phyloP scores from a whole-genome alignment of 2,113 vertebrate genomes.

The Anguilla japonica region DNA sequence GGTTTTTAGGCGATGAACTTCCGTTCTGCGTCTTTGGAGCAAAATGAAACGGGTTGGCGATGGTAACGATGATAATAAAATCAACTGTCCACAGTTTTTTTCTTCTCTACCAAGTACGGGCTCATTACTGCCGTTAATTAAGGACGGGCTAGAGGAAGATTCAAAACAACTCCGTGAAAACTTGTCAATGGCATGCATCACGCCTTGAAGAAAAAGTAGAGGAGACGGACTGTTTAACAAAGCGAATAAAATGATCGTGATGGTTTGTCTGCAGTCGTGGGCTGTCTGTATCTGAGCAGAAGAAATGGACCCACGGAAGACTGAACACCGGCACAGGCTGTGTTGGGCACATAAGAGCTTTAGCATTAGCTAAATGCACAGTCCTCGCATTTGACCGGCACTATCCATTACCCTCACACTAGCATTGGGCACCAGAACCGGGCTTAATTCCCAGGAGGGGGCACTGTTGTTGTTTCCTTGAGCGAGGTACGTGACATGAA shows the following conservation, averaged over 20 bases:
- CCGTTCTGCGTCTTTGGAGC: background rate
- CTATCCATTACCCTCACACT: background rate
- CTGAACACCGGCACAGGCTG: background rate
- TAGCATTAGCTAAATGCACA: background rate
- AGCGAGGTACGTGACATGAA: too few species aligned
- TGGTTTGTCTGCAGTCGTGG: background rate
- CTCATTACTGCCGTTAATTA: conserved; percentile 11
- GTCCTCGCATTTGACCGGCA: background rate
- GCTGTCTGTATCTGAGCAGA: background rate
- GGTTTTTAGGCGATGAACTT: background rate
- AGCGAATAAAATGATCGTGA: background rate
- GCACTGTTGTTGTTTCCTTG: too few species aligned
- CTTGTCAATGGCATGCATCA: background rate
- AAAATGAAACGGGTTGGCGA: background rate
- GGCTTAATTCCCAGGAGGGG: too few species aligned
- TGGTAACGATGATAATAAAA: background rate
- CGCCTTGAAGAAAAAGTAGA: background rate
- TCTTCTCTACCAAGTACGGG: background rate
- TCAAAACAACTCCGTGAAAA: background rate
- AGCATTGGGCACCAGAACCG: too few species aligned
- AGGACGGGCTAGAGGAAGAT: background rate
- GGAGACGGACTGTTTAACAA: background rate
- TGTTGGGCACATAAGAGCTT: background rate
- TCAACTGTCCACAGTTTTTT: background rate
- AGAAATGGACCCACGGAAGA: background rate